A percentile compares a stretch with the other conserved stretches of the same genome.
These are phyloP conservation scores for Catocala nupta DNA, from an alignment of 2,888 invertebrate species.

Conservation along the genomic window DNA sequence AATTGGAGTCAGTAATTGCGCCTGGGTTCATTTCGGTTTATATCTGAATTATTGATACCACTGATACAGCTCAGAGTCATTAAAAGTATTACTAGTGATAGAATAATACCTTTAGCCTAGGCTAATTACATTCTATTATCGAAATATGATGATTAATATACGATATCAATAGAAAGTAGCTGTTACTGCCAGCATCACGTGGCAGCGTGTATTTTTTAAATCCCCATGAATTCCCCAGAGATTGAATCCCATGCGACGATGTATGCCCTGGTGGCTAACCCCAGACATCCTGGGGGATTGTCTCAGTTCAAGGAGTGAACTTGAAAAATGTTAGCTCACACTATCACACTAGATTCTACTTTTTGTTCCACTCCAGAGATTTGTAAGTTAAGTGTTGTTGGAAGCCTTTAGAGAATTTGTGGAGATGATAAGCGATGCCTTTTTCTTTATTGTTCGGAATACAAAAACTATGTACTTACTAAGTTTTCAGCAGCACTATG, in stretches of 20 bases:
- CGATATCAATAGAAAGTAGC: conserved; percentile 4
- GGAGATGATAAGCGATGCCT: conserved; percentile 17
- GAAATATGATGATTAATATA: not conserved
- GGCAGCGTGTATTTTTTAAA: conserved; percentile 66
- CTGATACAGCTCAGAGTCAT: no score
- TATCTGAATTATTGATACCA: no score
- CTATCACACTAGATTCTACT: conserved; percentile 49
- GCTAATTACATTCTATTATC: no score
- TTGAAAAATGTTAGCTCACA: conserved; percentile 68
- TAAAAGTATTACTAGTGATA: no score
- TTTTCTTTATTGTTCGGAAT: conserved; percentile 9
- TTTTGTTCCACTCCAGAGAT: conserved; percentile 26
- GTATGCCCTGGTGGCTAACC: conserved; percentile 65
- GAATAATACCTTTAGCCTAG: no score
- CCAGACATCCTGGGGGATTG: conserved; percentile 71
- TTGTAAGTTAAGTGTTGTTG: conserved; percentile 19
- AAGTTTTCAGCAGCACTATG: not conserved
- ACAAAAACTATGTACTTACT: not conserved
- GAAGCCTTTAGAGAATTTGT: conserved; percentile 21
- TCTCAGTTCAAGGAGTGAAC: conserved; percentile 66
- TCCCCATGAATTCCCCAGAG: conserved; percentile 81
- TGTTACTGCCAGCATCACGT: conserved; percentile 16
- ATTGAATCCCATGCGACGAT: conserved; percentile 84
- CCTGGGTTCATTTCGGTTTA: no score
- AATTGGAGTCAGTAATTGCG: no score